Base-by-base conservation (phyloP, 2,888 invertebrate genomes). In the Heteromyza rotundicornis region DNA sequence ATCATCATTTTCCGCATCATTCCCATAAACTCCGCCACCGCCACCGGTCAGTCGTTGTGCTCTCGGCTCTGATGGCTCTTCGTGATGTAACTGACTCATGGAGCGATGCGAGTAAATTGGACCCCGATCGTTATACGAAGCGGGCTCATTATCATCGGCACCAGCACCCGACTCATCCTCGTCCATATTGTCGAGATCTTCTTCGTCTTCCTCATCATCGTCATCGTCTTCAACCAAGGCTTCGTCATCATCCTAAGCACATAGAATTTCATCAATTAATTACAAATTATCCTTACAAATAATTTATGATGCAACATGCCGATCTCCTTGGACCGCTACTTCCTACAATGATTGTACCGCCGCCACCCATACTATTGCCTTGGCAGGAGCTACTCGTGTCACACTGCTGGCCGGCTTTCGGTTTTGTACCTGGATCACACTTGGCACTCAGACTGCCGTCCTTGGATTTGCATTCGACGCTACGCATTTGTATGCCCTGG, bases 401-500 rank as follows among this genome's bases (percentile, higher is more conserved):
- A 77, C 94, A 94, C 35, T 89, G 86, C 73, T 91, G 87, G 36
- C 89, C 88, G 65, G 88, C 86, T 60, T 87, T 86, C 0, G 94
- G 94, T 75, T 90, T 88, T 60, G 87, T 85, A 12, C 84, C 82
- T 1, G 87, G 86, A 71, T 91, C 89, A 77, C 95, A 95, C 51
- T 87, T 69, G 81, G 87, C 65, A 84, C 88, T 80, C 50, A 85
- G 81, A 65, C 84, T 83, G 69, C 87, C 87, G 59, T 84, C 82
- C 55, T 84, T 82, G 73, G 89, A 90, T 63, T 89, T 86, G 80
- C 96, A 96, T 76, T 92, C 90, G 56, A 95, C 91, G 35, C 89
- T 89, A 17, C 96, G 88, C 22, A 90, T 90, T 83, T 93, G 93
- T 32, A 91, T 85, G 0, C 96, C 96, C 78, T 89, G 92, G 10